A percentile compares a stretch with the other conserved stretches of the same genome.
phyloP scores from a whole-genome alignment of 2,113 vertebrate species.

The Mustelus asterias region DNA sequence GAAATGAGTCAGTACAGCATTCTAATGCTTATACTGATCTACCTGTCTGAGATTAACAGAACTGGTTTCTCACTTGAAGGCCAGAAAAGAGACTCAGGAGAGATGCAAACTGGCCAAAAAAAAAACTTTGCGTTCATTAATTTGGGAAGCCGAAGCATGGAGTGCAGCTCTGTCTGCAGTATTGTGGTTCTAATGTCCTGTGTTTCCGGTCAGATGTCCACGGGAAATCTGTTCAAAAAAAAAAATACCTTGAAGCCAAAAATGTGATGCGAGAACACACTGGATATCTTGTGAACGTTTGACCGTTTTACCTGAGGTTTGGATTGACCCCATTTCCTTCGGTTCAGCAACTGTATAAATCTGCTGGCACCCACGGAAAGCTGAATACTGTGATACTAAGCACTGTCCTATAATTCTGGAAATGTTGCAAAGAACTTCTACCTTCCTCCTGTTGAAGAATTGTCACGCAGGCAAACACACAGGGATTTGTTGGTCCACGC shows the following conservation, averaged over 20 bases:
- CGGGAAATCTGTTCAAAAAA: conserved; percentile 5
- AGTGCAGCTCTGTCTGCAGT: background rate
- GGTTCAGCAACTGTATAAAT: background rate
- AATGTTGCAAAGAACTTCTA: background rate
- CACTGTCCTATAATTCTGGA: background rate
- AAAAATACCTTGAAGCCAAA: background rate
- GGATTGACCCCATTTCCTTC: background rate
- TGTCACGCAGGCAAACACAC: background rate
- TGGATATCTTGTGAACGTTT: conserved; percentile 27
- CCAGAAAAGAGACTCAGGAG: background rate
- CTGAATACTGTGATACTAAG: conserved; percentile 30
- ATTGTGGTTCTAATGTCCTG: background rate
- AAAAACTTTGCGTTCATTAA: background rate
- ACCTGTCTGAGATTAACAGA: background rate
- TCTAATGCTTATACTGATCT: background rate
- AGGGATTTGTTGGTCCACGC: conserved; percentile 4
- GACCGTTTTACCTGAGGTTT: background rate
- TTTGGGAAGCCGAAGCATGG: background rate
- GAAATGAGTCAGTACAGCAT: background rate
- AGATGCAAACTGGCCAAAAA: background rate
- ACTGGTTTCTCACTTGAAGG: conserved; percentile 24
- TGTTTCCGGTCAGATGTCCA: too few relatives aligned
- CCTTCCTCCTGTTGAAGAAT: background rate
- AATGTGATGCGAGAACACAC: background rate
- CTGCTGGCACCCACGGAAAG: background rate